Evolutionary conservation across 2,113 vertebrate species (phyloP), one percentile per base, ranked within the genome.

Genomic region (Coptodon bakossiorum): DNA sequence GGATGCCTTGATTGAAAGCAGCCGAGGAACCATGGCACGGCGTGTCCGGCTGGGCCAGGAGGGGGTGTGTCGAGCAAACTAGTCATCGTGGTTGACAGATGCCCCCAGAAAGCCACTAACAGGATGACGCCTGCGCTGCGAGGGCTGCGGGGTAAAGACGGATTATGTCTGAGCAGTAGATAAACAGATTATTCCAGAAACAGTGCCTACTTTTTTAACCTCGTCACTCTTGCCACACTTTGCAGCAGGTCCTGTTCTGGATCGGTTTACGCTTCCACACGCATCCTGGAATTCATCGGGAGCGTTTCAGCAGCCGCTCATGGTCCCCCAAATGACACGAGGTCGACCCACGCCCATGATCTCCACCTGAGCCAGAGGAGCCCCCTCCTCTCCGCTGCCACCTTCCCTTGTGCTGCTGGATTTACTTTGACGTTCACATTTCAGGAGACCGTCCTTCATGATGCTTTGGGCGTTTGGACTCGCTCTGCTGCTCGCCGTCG

Each of bases 181-280:
- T 98, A 97, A 98, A 96, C 94, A 97, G 98, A 98, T 99, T 98
- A 98, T 97, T 97, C 97, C 96, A 92, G 95, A 97, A 97, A 97
- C 95, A 92, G 95, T 94, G 94, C 92, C 93, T 95, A 93, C 93
- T 95, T 94, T 95, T 96, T 95, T 95, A 95, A 97, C 96, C 95
- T 96, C 91, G 86, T 97, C 96, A 96, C 93, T 95, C 95, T 92
- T 94, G 89, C 95, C 96, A 86, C 80, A 94, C 93, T 94, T 87
- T 31, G 73, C 45, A 50, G 45, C 57, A 84, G 57, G 80, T 91
- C 80, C 50, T 16, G n/a, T 56, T 16, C 53, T 80, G 68, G 59
- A 56, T 17, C 24, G 10, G 54, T 84, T 71, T 22, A 19, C 63
- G 3, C 40, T 38, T 7, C 29, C 59, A 84, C 57, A 38, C 80